Evolutionary conservation across 2,113 vertebrate species (phyloP).

Genomic region (Anoura caudifer): DNA sequence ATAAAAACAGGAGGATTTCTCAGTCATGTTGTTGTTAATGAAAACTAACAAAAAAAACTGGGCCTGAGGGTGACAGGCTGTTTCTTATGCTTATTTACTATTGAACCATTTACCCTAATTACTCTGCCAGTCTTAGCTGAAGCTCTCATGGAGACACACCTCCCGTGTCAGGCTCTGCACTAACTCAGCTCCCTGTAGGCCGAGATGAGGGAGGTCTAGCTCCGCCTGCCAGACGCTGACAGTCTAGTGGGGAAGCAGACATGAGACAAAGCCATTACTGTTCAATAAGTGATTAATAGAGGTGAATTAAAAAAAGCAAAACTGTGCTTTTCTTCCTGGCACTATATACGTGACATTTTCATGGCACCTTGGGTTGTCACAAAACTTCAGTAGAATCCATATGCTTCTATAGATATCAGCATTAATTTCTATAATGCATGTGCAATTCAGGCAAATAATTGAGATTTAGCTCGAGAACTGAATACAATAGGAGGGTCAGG

Average conservation of each 20-base stretch:
- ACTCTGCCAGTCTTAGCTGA: not conserved
- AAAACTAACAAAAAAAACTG: not conserved
- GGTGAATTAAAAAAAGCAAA: not conserved
- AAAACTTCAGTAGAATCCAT: not conserved
- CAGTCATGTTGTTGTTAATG: not conserved
- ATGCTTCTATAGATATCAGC: not conserved
- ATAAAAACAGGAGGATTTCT: not conserved
- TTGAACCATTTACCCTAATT: not conserved
- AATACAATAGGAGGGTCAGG: not conserved
- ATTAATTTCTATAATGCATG: not conserved
- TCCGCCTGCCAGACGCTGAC: not conserved
- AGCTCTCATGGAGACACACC: rapidly evolving
- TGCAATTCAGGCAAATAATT: not conserved
- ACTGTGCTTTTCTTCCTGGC: not conserved
- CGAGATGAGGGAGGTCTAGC: not conserved
- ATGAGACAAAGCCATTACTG: not conserved
- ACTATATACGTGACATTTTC: not conserved
- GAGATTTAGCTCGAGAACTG: not conserved
- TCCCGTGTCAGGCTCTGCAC: not conserved
- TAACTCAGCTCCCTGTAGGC: not conserved
- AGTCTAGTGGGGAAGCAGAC: not conserved
- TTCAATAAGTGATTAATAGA: not conserved
- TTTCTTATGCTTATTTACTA: not conserved
- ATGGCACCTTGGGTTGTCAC: not conserved
- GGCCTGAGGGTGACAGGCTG: not conserved